phyloP scores from a whole-genome alignment of 2,888 invertebrate genomes.

The Nesidiocoris tenuis region DNA sequence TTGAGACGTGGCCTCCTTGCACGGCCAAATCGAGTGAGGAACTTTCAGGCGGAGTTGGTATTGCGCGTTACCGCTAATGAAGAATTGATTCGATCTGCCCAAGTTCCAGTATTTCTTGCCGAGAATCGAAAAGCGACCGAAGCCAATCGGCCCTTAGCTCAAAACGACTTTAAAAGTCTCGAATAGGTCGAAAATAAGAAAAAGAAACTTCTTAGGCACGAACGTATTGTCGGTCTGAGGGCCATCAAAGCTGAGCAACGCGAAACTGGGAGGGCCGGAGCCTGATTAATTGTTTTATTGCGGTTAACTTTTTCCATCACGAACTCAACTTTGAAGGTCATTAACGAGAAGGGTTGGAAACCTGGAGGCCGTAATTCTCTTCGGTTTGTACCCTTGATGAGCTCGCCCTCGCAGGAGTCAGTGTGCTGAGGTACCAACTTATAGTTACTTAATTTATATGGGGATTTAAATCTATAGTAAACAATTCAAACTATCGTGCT shows the following conservation, averaged over 20 bases:
- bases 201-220: not conserved
- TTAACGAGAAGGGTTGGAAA: slow-evolving; percentile 7
- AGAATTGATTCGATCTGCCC: slow-evolving; percentile 18
- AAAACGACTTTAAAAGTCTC: not conserved
- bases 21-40: not conserved
- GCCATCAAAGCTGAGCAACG: slow-evolving; percentile 1
- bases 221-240: not conserved
- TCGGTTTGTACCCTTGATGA: not conserved
- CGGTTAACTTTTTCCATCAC: slow-evolving; percentile 23
- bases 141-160: not conserved
- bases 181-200: not conserved
- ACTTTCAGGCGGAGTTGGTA: not conserved
- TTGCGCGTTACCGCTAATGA: slow-evolving; percentile 15
- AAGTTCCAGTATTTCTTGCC: not conserved
- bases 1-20: not conserved
- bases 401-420: not conserved
- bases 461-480: no score
- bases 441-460: no score
- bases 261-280: not conserved
- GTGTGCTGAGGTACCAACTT: no score
- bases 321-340: slow-evolving; percentile 2
- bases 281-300: slow-evolving; percentile 30
- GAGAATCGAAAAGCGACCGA: not conserved
- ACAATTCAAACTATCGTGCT: no score
- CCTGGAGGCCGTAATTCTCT: not conserved